Evolutionary conservation across 2,113 vertebrate genomes (phyloP).

Genomic region (Oxyura jamaicensis): DNA sequence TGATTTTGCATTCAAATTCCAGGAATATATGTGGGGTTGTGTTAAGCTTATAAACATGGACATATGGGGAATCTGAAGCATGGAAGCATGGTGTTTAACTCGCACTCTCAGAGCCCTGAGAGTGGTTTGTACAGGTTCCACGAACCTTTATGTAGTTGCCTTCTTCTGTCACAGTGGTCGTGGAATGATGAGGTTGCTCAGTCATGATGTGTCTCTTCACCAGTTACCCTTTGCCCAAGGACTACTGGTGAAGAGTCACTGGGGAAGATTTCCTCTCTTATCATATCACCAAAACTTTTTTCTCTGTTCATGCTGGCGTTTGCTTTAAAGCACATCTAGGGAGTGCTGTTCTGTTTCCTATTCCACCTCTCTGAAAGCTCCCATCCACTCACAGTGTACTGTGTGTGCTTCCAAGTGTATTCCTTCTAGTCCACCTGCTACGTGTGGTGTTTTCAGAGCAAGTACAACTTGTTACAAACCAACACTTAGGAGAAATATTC

Average conservation of each 20-base stretch:
- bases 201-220: neutral
- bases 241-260: neutral
- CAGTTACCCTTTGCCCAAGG: neutral
- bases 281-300: neutral
- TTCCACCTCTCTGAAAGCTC: neutral
- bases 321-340: neutral
- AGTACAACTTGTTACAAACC: neutral
- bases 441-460: fast-evolving
- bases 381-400: neutral
- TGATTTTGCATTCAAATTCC: neutral
- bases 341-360: neutral
- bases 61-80: neutral
- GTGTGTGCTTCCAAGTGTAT: neutral
- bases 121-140: neutral
- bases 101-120: fast-evolving
- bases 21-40: fast-evolving
- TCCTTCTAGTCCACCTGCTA: neutral
- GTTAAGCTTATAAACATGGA: neutral
- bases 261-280: neutral
- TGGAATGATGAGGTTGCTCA: neutral
- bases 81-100: neutral
- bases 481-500: neutral
- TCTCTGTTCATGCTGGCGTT: fast-evolving
- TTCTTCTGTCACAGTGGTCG: neutral
- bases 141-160: neutral